Conservation (phyloP, 1,140 invertebrate species). For the Harpegnathos saltator region DNA sequence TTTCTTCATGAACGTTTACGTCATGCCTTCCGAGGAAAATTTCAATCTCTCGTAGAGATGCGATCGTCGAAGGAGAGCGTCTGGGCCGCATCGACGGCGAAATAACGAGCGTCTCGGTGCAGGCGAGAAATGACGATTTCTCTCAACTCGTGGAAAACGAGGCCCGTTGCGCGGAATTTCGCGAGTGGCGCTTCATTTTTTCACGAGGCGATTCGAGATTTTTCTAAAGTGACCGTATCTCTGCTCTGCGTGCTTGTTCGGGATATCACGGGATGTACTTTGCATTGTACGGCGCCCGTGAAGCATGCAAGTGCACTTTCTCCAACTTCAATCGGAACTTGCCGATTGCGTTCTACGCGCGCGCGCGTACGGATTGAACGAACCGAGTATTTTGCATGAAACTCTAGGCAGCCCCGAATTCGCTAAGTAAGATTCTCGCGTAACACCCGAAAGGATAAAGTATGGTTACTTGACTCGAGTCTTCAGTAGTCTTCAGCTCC, state of each 20-base stretch:
- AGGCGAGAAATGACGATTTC: not conserved
- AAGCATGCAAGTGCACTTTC: too few species aligned
- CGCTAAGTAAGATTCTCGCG: not conserved
- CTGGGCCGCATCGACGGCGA: not conserved
- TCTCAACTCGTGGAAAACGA: too few species aligned
- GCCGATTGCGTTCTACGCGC: too few species aligned
- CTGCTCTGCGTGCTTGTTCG: too few species aligned
- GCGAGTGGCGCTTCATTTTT: too few species aligned
- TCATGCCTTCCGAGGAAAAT: not conserved
- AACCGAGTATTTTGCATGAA: not conserved
- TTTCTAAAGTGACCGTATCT: too few species aligned
- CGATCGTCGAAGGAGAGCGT: not conserved
- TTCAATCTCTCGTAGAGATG: not conserved
- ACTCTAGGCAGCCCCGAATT: not conserved
- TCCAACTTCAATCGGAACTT: too few species aligned
- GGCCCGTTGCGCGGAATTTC: too few species aligned
- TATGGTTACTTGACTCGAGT: constrained; percentile 20
- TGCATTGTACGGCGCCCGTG: too few species aligned
- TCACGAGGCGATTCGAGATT: too few species aligned
- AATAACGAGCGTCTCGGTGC: not conserved
- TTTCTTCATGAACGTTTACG: constrained; percentile 29
- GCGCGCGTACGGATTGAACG: not conserved
- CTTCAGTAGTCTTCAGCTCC: not conserved
- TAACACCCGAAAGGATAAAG: not conserved
- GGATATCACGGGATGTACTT: too few species aligned